Evolutionary conservation across 1,140 invertebrate genomes (phyloP), one percentile per base, ranked within the genome.

Genomic region (Aphis craccivora): DNA sequence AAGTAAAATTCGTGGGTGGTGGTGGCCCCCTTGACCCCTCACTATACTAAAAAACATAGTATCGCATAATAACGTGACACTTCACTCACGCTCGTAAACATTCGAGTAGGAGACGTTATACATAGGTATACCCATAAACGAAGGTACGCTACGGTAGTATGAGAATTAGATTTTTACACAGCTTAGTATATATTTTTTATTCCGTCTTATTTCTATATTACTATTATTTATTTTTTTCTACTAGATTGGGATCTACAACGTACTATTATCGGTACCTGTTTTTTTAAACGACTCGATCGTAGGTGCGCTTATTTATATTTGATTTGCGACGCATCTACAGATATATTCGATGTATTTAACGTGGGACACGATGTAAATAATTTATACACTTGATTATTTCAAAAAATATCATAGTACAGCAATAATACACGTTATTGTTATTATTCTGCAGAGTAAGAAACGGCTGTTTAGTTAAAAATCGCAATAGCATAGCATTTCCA

Each of bases 261-360:
- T 76, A 30, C 11, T 25, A 60, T n/a, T 7, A n/a, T n/a, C 60
- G 60, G 60, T n/a, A 76, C 14, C 60, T n/a, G 30, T 76, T 76
- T 4, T 4, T n/a, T n/a, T 4, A n/a, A n/a, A 35, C 30, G 60
- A 76, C 14, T 76, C 60, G n/a, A n/a, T n/a, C n/a, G 60, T n/a
- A 76, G 60, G 60, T 76, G n/a, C 60, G n/a, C n/a, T n/a, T n/a
- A n/a, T n/a, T n/a, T 67, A 67, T 67, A 76, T n/a, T n/a, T 76
- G 14, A 76, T 76, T 76, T 76, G 6, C 35, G 35, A 23, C 23
- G 35, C 23, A 76, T n/a, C 8, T 76, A 84, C 23, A 40, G 9
- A 48, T 14, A 45, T 37, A 53, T 89, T 89, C 60, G 30, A 5
- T 76, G 60, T n/a, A 76, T 76, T 76, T 5, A 76, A 76, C 14